Conservation (phyloP, 2,113 vertebrate species). For the Corythornis madagascariensis region DNA sequence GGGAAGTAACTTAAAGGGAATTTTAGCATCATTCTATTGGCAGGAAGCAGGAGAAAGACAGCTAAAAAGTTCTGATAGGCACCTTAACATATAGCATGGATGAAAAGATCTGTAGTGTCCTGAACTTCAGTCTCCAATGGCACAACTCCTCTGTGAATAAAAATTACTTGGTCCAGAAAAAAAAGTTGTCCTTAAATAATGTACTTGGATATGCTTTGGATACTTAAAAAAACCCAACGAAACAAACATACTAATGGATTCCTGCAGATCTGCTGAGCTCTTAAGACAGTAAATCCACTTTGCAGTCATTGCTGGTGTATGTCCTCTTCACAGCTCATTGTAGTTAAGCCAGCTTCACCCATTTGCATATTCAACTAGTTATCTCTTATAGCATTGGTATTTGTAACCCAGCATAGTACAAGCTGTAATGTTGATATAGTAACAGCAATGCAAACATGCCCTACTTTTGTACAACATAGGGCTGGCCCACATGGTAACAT, state of each 20-base stretch:
- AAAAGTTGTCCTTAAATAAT: not conserved
- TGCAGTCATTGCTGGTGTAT: not conserved
- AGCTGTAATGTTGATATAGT: not conserved
- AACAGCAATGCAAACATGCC: constrained; percentile 7
- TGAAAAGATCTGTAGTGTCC: not conserved
- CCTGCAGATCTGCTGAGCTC: not conserved
- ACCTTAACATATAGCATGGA: not conserved
- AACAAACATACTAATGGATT: not conserved
- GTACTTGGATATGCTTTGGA: not conserved
- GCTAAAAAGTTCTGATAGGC: not conserved
- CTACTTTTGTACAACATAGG: not conserved
- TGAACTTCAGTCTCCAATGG: not conserved
- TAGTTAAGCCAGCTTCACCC: not conserved
- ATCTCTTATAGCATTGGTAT: not conserved
- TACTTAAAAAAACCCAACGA: not conserved
- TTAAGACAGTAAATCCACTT: not conserved
- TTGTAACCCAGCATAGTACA: not conserved
- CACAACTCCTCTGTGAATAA: not conserved
- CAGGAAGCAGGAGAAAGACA: not conserved
- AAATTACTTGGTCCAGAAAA: not conserved
- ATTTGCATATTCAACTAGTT: not conserved
- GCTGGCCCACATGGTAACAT: not conserved
- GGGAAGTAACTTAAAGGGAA: not conserved
- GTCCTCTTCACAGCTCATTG: not conserved
- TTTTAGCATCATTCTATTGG: not conserved